Base-by-base conservation (phyloP, 2,888 invertebrate species). In the Harpagoxenus sublaevis region DNA sequence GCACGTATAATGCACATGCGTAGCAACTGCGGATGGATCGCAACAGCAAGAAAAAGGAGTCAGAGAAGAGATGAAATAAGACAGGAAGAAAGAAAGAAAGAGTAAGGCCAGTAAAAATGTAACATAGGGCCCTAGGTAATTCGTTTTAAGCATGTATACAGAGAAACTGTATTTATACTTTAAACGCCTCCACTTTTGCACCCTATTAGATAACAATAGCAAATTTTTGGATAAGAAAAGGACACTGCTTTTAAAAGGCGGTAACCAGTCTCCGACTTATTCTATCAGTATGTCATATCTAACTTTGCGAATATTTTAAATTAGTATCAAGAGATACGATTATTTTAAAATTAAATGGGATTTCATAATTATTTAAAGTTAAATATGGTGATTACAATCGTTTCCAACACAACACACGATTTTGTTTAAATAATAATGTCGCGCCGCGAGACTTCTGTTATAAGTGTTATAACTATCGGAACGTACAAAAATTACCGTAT, bases 1-100 rank as follows among this genome's bases (percentile, higher is more conserved):
- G 86, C 31, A 60, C 84, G 90, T 89, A 88, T 92, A 89, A 88
- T 87, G 88, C 88, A 90, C 88, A 89, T 89, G 91, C 89, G 90
- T 92, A 86, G 75, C 77, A 88, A 91, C 88, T 89, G 89, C 88
- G 87, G 85, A 91, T 89, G 88, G 87, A 53, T 53, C 42, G 53
- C 73, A 60, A 71, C 63, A 84, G 83, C 57, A 78, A 75, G 84
- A 73, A 81, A 79, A 83, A 78, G 81, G 65, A 65, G 57, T 31
- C 9, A 77, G 70, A 35, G 75, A 74, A 66, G 74, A 55, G 66
- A 48, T 35, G 57, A 83, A 73, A 83, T 66, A 63, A 48, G 66
- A 60, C 62, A 8, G 57, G 71, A 71, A 42, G 18, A 60, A 57
- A 15, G 63, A 70, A 68, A 65, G 66, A 73, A 60, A 57, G 74